These are phyloP conservation scores for Hypothenemus hampei DNA, from an alignment of 1,140 invertebrate genomes.

Conservation along the genomic window DNA sequence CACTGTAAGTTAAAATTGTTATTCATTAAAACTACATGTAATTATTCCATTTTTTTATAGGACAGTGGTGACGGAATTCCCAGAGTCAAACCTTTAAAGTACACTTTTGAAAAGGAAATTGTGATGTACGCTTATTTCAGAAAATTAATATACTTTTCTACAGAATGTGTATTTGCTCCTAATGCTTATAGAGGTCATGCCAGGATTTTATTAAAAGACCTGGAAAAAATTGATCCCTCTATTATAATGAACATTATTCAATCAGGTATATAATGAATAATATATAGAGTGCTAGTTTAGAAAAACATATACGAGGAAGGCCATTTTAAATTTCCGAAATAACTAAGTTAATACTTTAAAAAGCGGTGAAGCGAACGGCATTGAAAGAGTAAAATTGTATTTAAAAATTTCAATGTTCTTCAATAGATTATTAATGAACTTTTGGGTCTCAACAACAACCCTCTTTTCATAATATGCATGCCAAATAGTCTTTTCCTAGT, in stretches of 20 bases:
- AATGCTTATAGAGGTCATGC: conserved; percentile 97
- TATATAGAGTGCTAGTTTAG: background rate
- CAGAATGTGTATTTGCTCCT: conserved; percentile 97
- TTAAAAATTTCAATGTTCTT: no score
- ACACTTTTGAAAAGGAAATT: conserved; percentile 99
- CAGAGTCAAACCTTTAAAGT: conserved; percentile 96
- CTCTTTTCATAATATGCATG: no score
- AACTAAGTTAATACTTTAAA: conserved; percentile 13
- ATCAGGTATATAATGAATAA: conserved; percentile 67
- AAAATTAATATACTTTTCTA: conserved; percentile 97
- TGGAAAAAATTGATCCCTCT: conserved; percentile 90
- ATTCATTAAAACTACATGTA: background rate
- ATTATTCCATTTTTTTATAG: conserved; percentile 38
- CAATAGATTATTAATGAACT: no score
- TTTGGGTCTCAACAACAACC: no score
- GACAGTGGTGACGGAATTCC: conserved; percentile 81
- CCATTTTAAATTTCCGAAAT: background rate
- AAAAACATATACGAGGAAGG: background rate
- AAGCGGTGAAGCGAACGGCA: no score
- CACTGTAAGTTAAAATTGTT: conserved; percentile 60
- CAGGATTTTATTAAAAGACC: conserved; percentile 87
- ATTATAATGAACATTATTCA: conserved; percentile 97
- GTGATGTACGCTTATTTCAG: conserved; percentile 99
- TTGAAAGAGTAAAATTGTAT: no score
- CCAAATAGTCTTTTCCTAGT: no score